A percentile compares a stretch with the other conserved stretches of the same genome.
Conservation (phyloP, 2,113 vertebrate genomes). For the Burhinus bistriatus region DNA sequence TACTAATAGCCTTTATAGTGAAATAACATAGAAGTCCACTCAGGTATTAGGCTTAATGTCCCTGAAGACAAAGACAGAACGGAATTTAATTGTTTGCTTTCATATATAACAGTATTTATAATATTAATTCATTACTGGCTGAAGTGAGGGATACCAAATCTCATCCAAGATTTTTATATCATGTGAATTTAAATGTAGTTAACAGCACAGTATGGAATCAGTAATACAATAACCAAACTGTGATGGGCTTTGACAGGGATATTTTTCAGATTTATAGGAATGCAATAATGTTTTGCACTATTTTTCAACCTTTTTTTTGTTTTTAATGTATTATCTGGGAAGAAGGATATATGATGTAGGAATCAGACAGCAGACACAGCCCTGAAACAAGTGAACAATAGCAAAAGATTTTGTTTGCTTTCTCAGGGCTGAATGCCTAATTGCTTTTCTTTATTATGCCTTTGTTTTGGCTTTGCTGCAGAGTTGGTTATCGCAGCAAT, state of each 20-base stretch:
- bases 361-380: not conserved
- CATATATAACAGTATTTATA: not conserved
- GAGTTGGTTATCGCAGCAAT: not conserved
- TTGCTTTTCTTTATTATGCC: not conserved
- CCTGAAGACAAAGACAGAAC: not conserved
- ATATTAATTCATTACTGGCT: not conserved
- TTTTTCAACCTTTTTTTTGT: not conserved
- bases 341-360: not conserved
- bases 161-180: not conserved
- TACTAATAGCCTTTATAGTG: not conserved
- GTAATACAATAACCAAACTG: not conserved
- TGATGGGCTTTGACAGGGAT: not conserved
- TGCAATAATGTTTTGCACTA: not conserved
- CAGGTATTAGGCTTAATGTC: not conserved
- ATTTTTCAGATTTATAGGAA: not conserved
- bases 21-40: not conserved
- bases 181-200: not conserved
- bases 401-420: not conserved
- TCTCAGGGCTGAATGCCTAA: not conserved
- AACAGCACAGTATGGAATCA: not conserved
- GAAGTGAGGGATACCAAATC: not conserved
- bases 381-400: not conserved
- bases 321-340: not conserved
- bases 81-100: not conserved
- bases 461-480: not conserved